phyloP scores from a whole-genome alignment of 2,888 invertebrate species.

The Xylophagus ater region DNA sequence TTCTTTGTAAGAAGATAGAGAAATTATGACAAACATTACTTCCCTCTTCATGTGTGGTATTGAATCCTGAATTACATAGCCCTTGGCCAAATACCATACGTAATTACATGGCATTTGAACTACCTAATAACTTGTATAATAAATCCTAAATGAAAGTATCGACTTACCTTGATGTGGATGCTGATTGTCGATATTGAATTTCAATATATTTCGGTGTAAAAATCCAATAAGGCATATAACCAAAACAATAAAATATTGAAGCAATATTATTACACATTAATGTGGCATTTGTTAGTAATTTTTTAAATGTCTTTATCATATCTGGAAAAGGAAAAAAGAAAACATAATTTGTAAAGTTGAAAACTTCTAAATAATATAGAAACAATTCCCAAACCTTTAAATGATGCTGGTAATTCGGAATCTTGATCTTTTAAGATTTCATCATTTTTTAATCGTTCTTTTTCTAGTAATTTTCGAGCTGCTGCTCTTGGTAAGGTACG shows the following conservation, averaged over 20 bases:
- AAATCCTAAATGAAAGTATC: not conserved
- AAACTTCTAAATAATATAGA: not conserved
- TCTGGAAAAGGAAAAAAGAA: slow-evolving; percentile 36
- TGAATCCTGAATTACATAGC: too few species aligned
- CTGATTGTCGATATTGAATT: slow-evolving; percentile 65
- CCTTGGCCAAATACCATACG: too few species aligned
- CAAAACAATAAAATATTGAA: slow-evolving; percentile 59
- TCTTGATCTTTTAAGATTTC: slow-evolving; percentile 26
- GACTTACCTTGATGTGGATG: slow-evolving; percentile 49
- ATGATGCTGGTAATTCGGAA: slow-evolving; percentile 36
- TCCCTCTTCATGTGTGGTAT: too few species aligned
- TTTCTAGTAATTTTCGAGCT: slow-evolving; percentile 42
- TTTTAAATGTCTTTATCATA: slow-evolving; percentile 51
- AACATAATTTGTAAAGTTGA: slow-evolving; percentile 1
- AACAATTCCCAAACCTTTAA: slow-evolving; percentile 29
- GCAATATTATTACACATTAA: slow-evolving; percentile 63
- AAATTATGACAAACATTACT: too few species aligned
- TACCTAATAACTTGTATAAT: not conserved
- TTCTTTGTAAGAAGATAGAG: too few species aligned
- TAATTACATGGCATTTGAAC: not conserved
- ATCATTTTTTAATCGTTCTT: slow-evolving; percentile 25
- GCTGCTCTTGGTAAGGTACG: slow-evolving; percentile 55
- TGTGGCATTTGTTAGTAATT: slow-evolving; percentile 52
- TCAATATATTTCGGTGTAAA: slow-evolving; percentile 77
- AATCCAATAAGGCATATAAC: slow-evolving; percentile 65